Evolutionary conservation across 2,113 vertebrate species (phyloP).

Genomic region (Etheostoma spectabile): DNA sequence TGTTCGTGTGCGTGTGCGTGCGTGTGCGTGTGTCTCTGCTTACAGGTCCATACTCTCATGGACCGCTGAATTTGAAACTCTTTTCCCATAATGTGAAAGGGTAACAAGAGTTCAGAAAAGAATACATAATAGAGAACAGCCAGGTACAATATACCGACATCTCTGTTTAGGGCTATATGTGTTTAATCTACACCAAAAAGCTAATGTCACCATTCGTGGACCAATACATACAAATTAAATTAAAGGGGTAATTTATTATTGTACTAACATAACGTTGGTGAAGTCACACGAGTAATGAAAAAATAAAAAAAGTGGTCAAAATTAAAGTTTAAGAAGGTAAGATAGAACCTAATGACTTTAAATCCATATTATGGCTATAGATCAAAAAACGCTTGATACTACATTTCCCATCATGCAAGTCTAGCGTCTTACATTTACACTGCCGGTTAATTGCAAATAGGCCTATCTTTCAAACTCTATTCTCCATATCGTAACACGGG

Average conservation of each 20-base stretch:
- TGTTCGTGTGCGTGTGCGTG: no score
- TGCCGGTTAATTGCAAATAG: no score
- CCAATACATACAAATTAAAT: no score
- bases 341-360: no score
- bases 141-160: not conserved
- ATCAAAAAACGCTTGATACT: not conserved
- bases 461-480: no score
- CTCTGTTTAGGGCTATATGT: not conserved
- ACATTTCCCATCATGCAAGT: not conserved
- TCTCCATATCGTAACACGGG: no score
- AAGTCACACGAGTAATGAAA: not conserved
- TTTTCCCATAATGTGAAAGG: not conserved
- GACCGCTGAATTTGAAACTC: not conserved
- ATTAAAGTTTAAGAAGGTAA: no score
- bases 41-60: conserved; percentile 14
- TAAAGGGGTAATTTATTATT: not conserved
- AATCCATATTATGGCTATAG: no score
- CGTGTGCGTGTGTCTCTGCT: conserved; percentile 3
- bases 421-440: not conserved
- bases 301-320: no score
- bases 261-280: not conserved
- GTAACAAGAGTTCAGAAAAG: not conserved
- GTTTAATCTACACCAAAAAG: not conserved
- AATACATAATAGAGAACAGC: not conserved
- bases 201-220: no score